Percentiles rank a stretch among this genome's conserved stretches.
Conservation (phyloP, 2,113 vertebrate species). For the Dermatemys mawii region DNA sequence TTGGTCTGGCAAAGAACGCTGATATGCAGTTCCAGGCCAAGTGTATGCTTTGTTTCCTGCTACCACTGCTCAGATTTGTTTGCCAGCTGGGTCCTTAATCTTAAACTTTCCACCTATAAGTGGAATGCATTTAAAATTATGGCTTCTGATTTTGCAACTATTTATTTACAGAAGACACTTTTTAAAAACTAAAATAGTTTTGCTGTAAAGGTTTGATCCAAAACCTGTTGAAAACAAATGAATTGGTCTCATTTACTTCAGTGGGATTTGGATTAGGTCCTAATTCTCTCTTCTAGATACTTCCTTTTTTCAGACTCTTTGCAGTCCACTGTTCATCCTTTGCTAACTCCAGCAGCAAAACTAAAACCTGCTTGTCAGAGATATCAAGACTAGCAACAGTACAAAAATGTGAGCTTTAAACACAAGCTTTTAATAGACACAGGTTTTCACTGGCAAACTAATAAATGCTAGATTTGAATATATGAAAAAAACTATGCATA, state of each 20-base stretch:
- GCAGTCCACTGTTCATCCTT: not conserved
- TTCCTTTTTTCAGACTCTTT: not conserved
- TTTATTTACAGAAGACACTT: not conserved
- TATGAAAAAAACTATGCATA: not conserved
- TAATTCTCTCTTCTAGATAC: not conserved
- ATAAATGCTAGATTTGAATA: not conserved
- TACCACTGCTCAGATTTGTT: not conserved
- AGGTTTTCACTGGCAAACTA: not conserved
- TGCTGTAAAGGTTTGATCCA: not conserved
- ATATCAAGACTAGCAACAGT: not conserved
- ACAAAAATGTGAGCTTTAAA: not conserved
- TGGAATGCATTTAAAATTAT: not conserved
- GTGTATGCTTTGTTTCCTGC: not conserved
- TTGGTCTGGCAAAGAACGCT: not conserved
- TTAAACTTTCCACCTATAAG: not conserved
- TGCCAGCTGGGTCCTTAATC: not conserved
- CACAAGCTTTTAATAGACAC: not conserved
- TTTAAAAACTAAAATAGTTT: not conserved
- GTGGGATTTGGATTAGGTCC: not conserved
- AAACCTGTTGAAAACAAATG: not conserved
- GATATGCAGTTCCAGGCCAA: not conserved
- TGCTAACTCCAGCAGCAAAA: not conserved
- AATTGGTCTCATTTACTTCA: not conserved
- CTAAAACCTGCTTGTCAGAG: not conserved
- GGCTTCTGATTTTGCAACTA: not conserved